A percentile compares a stretch with the other conserved stretches of the same genome.
These are phyloP conservation scores for Astreopora myriophthalma DNA, from an alignment of 64 coral and sea anemone genomes.

Conservation along the genomic window DNA sequence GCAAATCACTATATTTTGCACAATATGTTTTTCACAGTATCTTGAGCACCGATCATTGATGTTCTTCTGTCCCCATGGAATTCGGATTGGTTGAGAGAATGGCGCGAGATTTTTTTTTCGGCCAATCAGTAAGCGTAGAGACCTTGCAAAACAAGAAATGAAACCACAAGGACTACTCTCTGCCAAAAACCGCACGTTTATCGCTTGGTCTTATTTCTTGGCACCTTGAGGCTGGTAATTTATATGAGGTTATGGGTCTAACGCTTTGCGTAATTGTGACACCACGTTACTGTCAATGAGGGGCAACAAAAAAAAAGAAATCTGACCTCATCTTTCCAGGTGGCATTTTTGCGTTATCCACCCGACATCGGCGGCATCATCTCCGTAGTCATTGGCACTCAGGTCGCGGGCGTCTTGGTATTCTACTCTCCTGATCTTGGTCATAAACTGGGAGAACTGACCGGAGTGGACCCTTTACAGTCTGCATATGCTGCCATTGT, in stretches of 20 bases:
- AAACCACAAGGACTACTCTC: no score
- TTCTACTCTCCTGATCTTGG: constrained; percentile 81
- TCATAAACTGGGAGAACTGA: constrained; percentile 26
- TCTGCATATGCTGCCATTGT: neutral
- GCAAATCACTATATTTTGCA: no score
- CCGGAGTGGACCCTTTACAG: constrained; percentile 17
- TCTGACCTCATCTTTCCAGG: constrained; percentile 39
- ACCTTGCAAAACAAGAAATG: neutral
- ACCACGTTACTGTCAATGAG: no score
- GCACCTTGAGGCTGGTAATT: no score
- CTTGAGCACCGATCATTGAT: no score
- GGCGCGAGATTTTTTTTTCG: neutral
- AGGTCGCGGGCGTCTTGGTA: constrained; percentile 74
- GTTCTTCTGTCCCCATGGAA: no score
- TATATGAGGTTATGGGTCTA: no score
- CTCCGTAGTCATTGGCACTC: constrained; percentile 68
- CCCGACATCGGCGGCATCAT: constrained; percentile 79
- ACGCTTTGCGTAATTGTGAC: no score
- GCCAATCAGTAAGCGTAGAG: neutral
- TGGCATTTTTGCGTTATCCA: constrained; percentile 78
- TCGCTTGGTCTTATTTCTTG: no score
- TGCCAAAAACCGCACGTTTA: no score
- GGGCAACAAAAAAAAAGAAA: neutral
- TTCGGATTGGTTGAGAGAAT: neutral
- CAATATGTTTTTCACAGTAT: no score